Base-by-base conservation (phyloP, 2,797 vertebrate genomes). In the Fundulus diaphanus region DNA sequence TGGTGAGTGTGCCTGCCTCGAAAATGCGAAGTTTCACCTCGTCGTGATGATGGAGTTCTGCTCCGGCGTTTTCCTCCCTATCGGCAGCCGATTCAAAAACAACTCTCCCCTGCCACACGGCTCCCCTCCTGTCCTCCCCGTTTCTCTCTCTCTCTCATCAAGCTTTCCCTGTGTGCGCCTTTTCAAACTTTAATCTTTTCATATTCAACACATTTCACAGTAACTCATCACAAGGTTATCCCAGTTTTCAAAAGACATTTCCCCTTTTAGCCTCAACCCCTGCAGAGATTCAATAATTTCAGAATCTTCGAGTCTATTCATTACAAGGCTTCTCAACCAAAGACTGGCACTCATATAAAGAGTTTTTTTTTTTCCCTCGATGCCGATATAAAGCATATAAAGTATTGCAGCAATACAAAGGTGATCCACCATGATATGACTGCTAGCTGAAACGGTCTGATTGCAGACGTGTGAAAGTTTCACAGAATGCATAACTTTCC, bases 141-240 rank as follows among this genome's bases (percentile, higher is more conserved):
- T 57, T 76, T 67, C 82, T 80, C 80, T n/a, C 42, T 80, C 77
- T 78, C 71, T 68, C 76, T 82, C 82, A 54, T 82, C 74, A 82
- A 74, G 84, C 77, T 81, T 85, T 82, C 88, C 88, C 49, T 52
- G 76, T 40, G 66, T 70, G 79, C 37, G 35, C 76, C 87, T 90
- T 80, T 84, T 92, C 84, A 78, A 92, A 92, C 89, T 91, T 93
- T 92, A 93, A 94, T 92, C 89, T 91, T 87, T 82, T 91, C 85
- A 82, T 74, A 91, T 89, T 92, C 85, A 90, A 90, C 90, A 75
- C 75, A 73, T 87, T 85, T 82, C 85, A 82, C 83, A 70, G 81
- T 73, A 80, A 79, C 73, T 86, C 76, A 65, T 81, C 87, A 87
- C 85, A 84, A 90, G 91, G 90, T 89, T 91, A 89, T 84, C 72